Evolutionary conservation across 2,797 vertebrate genomes (phyloP).

Genomic region (Lepilemur ruficaudatus): DNA sequence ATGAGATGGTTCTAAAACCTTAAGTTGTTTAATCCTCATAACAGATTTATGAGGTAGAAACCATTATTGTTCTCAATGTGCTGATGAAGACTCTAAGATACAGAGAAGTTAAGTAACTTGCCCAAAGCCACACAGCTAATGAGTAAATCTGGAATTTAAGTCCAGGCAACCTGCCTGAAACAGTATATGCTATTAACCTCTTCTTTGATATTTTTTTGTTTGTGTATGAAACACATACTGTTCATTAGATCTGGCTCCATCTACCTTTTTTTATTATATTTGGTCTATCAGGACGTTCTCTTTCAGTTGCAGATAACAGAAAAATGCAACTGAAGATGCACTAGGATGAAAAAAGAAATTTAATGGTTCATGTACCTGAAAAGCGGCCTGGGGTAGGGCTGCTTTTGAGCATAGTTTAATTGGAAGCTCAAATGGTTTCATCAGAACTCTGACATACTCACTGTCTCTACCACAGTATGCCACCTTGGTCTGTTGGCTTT

Average conservation of each 20-base stretch:
- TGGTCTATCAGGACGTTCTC: not conserved
- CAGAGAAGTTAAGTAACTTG: not conserved
- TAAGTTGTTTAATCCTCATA: not conserved
- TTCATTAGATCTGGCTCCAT: not conserved
- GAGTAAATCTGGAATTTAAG: not conserved
- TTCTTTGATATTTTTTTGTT: not conserved
- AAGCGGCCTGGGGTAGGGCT: not conserved
- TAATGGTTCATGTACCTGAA: not conserved
- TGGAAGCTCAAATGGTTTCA: not conserved
- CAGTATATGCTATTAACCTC: not conserved
- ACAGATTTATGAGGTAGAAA: not conserved
- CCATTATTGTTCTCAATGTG: not conserved
- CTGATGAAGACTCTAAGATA: not conserved
- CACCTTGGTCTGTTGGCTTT: not conserved
- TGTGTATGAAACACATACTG: not conserved
- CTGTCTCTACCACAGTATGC: not conserved
- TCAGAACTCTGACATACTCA: not conserved
- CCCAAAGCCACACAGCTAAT: not conserved
- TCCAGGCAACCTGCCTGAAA: not conserved
- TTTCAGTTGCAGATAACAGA: not conserved
- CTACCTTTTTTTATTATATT: not conserved
- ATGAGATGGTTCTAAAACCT: not conserved
- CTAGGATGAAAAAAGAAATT: not conserved
- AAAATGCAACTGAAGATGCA: not conserved
- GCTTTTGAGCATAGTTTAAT: not conserved